Percentiles rank a stretch among this genome's conserved stretches.
phyloP scores from a whole-genome alignment of 2,888 invertebrate genomes.

The Nasonovia ribisnigri region DNA sequence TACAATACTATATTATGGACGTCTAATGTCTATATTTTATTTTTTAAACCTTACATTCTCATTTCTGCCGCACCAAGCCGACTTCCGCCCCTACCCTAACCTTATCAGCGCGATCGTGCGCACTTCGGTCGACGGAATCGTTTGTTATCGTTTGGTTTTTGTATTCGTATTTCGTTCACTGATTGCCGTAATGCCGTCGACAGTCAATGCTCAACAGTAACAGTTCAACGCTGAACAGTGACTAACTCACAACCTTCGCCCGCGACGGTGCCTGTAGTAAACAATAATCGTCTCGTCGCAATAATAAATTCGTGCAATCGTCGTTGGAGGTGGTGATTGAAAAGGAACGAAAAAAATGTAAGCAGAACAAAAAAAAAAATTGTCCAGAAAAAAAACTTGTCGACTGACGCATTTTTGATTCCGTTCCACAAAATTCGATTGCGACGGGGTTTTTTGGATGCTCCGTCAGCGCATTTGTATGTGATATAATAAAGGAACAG shows the following conservation, averaged over 20 bases:
- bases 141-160: background rate
- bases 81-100: background rate
- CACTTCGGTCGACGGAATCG: background rate
- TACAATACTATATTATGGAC: too few species aligned
- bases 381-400: background rate
- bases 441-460: background rate
- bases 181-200: background rate
- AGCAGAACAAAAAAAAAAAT: slow-evolving; percentile 28
- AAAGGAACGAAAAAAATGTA: background rate
- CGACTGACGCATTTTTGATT: background rate
- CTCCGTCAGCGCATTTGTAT: slow-evolving; percentile 31
- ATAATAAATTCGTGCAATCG: background rate
- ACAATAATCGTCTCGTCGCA: background rate
- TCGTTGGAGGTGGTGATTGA: background rate
- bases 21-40: too few species aligned
- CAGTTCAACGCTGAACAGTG: background rate
- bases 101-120: background rate
- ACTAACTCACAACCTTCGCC: background rate
- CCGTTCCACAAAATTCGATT: slow-evolving; percentile 7
- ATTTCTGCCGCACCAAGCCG: background rate
- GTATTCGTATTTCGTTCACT: background rate
- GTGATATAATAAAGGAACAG: background rate
- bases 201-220: background rate
- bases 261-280: background rate
- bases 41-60: too few species aligned